Evolutionary conservation across 2,113 vertebrate genomes (phyloP), one percentile per base, ranked within the genome.

Genomic region (Heptranchias perlo): DNA sequence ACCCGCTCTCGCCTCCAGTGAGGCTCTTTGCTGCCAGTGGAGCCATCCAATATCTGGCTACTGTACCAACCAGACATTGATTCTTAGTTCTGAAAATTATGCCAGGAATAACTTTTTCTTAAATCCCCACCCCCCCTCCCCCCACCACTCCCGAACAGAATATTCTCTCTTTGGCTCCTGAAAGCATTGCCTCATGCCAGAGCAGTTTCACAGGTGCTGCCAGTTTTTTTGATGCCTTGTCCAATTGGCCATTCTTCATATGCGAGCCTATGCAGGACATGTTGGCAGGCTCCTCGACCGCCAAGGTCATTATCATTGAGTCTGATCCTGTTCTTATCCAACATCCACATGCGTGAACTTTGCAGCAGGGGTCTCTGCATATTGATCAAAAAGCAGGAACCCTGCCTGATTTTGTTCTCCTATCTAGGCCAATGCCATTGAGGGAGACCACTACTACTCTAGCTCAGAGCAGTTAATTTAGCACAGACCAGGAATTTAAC

Each of bases 301-400:
- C 87, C 11, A 4, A 16, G 86, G 13, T 61, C 52, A 54, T 91
- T 35, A 31, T 4, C 86, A 58, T 31, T 61, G 49, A 35, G 87
- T n/a, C 87, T 4, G 28, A 28, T 58, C 87, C 49, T 58, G 52
- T 91, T 91, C 87, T 54, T 35, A 16, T 58, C 13, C 87, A 91
- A 31, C 28, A 58, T 14, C 87, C 10, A 91, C 28, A 18, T 13
- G 13, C 11, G 0, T 58, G 52, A 91, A 58, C 87, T 58, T 35
- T 91, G 87, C 11, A 35, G 52, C 87, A n/a, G 52, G 28, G 47
- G 13, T 10, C 49, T 39, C 44, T 49, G 87, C 25, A 35, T 35
- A 54, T 5, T 5, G 31, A 91, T 91, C 87, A 91, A 91, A n/a
- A 91, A 58, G 87, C 87, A 91, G 87, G 52, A 91, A 91, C 78